Base-by-base conservation (phyloP, 1,140 invertebrate genomes). In the Dryas iulia region DNA sequence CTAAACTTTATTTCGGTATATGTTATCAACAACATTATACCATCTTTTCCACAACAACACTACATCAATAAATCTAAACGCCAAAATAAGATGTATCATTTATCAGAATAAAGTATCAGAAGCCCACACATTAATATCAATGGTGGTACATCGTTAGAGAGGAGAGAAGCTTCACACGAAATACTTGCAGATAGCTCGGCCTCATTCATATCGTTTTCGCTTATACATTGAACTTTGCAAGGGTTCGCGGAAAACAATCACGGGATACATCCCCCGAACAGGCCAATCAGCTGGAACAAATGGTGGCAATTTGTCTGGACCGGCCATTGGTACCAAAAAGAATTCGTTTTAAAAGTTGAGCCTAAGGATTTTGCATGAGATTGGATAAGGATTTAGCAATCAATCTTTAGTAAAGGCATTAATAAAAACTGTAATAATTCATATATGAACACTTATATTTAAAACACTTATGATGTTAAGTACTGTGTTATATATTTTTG, bases 231-330 rank as follows among this genome's bases (percentile, higher is more conserved):
- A 59, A 52, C 56, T 73, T 75, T 63, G 73, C 69, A 84, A 81
- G 82, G 86, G 81, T 84, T 81, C 82, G 77, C 67, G 67, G 71
- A 81, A 86, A 86, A 89, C 84, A 87, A 89, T 89, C 85, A 86
- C 74, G 77, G 74, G 78, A 78, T 79, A 77, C 76, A 81, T 76
- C 78, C 77, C 76, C 67, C 61, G 72, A 83, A 79, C 72, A 75
- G 75, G 60, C 85, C 84, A 89, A 89, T 89, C 85, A 83, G 76
- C 66, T 74, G 72, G 71, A 86, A 87, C 84, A 89, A 89, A 89
- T 87, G 69, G 68, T 59, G 30, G 8, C 71, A 66, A 89, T 89
- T 77, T 81, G 73, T 89, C 84, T 78, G 58, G 21, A 47, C 28
- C 28, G 54, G 14, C 56, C 35, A 59, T 69, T 47, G 54, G n/a